phyloP scores from a whole-genome alignment of 2,113 vertebrate species.

The Nipponia nippon region DNA sequence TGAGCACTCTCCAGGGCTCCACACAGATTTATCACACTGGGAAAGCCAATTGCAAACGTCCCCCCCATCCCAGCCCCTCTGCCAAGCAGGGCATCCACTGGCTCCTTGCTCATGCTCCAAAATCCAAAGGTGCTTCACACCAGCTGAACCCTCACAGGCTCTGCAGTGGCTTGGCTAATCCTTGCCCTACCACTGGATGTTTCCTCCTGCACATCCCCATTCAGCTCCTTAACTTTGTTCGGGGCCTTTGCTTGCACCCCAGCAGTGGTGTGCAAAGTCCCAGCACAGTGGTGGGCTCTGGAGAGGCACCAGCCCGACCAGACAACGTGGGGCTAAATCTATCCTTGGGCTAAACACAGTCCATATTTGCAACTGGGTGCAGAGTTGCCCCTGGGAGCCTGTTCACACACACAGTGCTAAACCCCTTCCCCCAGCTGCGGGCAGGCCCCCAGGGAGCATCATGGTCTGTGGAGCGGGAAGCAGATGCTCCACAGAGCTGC shows the following conservation, averaged over 20 bases:
- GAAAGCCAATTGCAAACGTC: background rate
- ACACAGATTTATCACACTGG: fast-evolving
- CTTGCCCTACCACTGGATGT: background rate
- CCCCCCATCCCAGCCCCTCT: background rate
- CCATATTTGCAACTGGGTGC: background rate
- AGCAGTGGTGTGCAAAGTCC: background rate
- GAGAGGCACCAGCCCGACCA: background rate
- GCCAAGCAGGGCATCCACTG: background rate
- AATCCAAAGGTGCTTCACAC: background rate
- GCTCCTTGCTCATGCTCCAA: background rate
- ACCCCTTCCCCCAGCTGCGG: background rate
- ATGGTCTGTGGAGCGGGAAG: background rate
- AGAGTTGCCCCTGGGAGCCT: background rate
- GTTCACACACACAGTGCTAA: fast-evolving
- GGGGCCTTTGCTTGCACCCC: background rate
- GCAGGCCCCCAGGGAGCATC: background rate
- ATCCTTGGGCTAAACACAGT: background rate
- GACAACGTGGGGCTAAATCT: background rate
- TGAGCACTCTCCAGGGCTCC: too few relatives aligned
- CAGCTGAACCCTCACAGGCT: background rate
- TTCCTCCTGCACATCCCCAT: background rate
- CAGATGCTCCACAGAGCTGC: background rate
- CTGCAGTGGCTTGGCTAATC: background rate
- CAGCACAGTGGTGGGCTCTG: background rate
- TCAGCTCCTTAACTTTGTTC: background rate